phyloP scores from a whole-genome alignment of 2,888 invertebrate species.

The Diabrotica balteata region DNA sequence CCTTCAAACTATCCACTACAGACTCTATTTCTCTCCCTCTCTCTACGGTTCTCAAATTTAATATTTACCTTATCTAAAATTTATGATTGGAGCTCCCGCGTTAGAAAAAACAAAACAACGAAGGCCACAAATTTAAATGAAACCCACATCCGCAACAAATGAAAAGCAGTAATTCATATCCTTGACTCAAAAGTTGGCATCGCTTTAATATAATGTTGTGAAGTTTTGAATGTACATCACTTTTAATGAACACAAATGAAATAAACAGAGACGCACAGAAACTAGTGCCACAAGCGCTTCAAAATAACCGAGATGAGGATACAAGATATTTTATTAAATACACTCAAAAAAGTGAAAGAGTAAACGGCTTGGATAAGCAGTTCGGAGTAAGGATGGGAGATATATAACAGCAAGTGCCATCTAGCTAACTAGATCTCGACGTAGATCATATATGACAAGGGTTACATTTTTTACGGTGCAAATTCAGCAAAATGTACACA shows the following conservation, averaged over 20 bases:
- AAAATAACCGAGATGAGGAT: too few species aligned
- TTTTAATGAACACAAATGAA: constrained; percentile 28
- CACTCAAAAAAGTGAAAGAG: too few species aligned
- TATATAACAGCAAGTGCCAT: too few species aligned
- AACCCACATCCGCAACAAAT: constrained; percentile 1
- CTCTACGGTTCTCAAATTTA: background rate
- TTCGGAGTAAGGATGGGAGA: too few species aligned
- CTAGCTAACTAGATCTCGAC: too few species aligned
- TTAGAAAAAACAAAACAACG: background rate
- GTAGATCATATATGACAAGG: too few species aligned
- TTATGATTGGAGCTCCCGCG: background rate
- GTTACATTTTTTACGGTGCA: too few species aligned
- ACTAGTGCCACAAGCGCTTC: background rate
- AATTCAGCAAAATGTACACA: too few species aligned
- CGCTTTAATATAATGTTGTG: constrained; percentile 5
- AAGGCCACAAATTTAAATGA: constrained; percentile 1
- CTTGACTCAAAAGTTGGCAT: constrained; percentile 7
- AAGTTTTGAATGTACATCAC: constrained; percentile 28
- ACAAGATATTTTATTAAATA: too few species aligned
- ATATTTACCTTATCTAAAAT: background rate
- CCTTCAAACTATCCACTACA: too few species aligned
- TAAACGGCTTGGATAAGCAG: too few species aligned
- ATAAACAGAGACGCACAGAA: constrained; percentile 5
- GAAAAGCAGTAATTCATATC: constrained; percentile 5
- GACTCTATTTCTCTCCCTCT: too few species aligned